phyloP scores from a whole-genome alignment of 1,140 invertebrate genomes.

The Drosophila burlai region DNA sequence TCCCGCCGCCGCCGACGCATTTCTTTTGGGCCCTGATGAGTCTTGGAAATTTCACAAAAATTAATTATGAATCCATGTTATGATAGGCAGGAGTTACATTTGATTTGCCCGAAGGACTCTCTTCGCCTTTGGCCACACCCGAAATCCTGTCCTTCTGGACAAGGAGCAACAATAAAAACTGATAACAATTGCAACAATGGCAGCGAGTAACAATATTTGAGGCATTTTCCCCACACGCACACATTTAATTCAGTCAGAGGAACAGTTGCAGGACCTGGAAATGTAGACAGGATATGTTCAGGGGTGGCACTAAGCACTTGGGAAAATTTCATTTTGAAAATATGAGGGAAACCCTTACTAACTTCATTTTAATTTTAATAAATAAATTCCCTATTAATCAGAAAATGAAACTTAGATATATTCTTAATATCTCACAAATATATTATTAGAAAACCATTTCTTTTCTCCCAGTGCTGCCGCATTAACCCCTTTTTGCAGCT shows the following conservation, averaged over 20 bases:
- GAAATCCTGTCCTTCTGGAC: not conserved
- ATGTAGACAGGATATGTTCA: not conserved
- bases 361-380: no score
- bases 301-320: conserved; percentile 8
- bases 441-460: not conserved
- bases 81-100: conserved; percentile 43
- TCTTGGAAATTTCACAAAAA: conserved; percentile 80
- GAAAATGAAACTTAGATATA: not conserved
- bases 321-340: not conserved
- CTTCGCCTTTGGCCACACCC: conserved; percentile 25
- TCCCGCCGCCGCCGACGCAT: conserved; percentile 33
- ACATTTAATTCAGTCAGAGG: conserved; percentile 21
- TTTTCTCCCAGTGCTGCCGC: conserved; percentile 3
- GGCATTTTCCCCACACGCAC: conserved; percentile 17
- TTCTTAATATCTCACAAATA: no score
- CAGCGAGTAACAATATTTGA: conserved; percentile 53
- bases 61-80: conserved; percentile 74
- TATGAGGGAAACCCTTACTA: no score
- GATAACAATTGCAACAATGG: conserved; percentile 70
- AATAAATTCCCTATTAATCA: rapidly evolving
- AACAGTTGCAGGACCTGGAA: conserved; percentile 42
- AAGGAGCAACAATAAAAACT: conserved; percentile 64
- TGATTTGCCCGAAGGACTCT: conserved; percentile 22
- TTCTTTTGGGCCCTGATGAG: conserved; percentile 62
- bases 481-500: conserved; percentile 46